A percentile compares a stretch with the other conserved stretches of the same genome.
These are phyloP conservation scores for Orycteropus afer DNA, from an alignment of 2,113 vertebrate genomes.

Conservation along the genomic window DNA sequence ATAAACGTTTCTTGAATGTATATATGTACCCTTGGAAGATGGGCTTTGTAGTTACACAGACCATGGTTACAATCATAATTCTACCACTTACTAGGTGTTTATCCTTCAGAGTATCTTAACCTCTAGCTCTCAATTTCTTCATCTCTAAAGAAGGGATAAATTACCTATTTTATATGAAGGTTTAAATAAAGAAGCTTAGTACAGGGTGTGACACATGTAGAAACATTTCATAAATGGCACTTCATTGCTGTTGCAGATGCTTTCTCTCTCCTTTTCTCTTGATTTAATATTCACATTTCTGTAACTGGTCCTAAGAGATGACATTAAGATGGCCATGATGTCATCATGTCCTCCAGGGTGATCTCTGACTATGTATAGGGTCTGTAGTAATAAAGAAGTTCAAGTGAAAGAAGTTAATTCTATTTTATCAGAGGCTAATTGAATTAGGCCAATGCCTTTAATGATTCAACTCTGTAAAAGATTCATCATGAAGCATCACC, in stretches of 20 bases:
- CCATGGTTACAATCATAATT: not conserved
- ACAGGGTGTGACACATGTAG: not conserved
- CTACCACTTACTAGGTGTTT: not conserved
- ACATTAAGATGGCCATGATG: not conserved
- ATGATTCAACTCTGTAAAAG: slow-evolving; percentile 5
- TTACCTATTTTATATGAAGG: not conserved
- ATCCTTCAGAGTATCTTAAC: not conserved
- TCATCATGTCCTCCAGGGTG: not conserved
- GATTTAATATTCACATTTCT: not conserved
- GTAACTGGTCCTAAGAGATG: not conserved
- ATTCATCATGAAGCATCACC: not conserved
- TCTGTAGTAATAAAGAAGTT: not conserved
- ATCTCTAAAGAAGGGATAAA: not conserved
- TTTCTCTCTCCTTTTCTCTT: not conserved
- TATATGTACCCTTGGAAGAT: not conserved
- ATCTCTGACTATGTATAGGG: not conserved
- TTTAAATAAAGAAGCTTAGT: not conserved
- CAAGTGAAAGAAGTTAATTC: not conserved
- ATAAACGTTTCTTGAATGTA: not conserved
- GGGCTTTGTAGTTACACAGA: not conserved
- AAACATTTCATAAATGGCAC: not conserved
- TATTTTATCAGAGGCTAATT: slow-evolving; percentile 39
- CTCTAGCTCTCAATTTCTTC: not conserved
- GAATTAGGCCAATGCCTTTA: not conserved
- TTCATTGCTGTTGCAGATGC: not conserved